Conservation (phyloP, 2,113 vertebrate genomes). For the Phoenicopterus ruber region DNA sequence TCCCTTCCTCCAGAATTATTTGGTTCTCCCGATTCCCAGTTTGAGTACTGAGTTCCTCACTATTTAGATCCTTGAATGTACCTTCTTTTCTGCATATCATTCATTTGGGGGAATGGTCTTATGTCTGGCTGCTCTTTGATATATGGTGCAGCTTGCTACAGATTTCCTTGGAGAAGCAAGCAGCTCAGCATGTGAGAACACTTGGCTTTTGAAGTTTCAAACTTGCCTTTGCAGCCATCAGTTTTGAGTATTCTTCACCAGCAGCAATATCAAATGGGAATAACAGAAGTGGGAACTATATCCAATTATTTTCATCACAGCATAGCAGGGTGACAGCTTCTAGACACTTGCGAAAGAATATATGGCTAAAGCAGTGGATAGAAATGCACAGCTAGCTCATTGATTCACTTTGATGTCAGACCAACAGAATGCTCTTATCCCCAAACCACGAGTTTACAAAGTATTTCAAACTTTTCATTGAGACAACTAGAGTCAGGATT, state of each 20-base stretch:
- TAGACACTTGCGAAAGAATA: slow-evolving; percentile 20
- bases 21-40: background rate
- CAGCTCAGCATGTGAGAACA: background rate
- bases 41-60: background rate
- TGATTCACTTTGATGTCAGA: slow-evolving; percentile 43
- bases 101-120: background rate
- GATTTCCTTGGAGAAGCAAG: background rate
- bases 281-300: background rate
- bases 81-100: background rate
- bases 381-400: slow-evolving; percentile 6
- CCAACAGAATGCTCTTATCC: background rate
- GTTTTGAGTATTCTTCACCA: background rate
- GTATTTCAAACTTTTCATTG: slow-evolving; percentile 15
- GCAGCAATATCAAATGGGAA: background rate
- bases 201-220: background rate
- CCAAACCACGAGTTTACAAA: background rate
- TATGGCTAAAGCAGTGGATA: background rate
- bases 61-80: background rate
- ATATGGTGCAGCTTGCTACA: background rate
- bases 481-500: background rate
- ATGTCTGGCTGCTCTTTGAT: background rate
- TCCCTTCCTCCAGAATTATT: background rate
- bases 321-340: slow-evolving; percentile 39
- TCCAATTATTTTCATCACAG: slow-evolving; percentile 32
- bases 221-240: background rate